Evolutionary conservation across 2,888 invertebrate genomes (phyloP), one percentile per base, ranked within the genome.

Genomic region (Pyralis farinalis): DNA sequence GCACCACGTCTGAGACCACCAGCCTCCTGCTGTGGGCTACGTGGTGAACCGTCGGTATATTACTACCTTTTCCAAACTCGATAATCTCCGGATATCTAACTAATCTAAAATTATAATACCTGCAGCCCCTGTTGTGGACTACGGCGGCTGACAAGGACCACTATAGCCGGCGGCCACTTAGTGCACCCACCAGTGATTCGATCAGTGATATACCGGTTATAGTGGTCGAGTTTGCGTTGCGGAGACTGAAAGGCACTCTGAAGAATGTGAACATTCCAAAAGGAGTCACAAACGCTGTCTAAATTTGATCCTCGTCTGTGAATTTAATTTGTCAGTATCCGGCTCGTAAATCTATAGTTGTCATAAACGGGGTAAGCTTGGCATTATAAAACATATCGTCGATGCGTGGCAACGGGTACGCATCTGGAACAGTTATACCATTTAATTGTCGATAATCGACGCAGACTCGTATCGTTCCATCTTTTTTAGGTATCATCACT

Each of bases 291-390:
- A 66, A 63, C 0, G 50, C 47, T 6, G 64, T 65, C 42, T 63
- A 62, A 3, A 47, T 43, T 29, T 45, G 51, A 42, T 66, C 57
- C 2, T 12, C 33, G 12, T 42, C 44, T 25, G 42, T 27, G 9
- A 55, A 40, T 3, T 20, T 28, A 22, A 74, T 57, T 40, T 75
- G 75, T 51, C 62, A 68, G 44, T 74, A 78, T 0, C 74, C 71
- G 2, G 62, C 39, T 28, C 54, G 54, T n/a, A 79, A 44, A 6
- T 33, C 33, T 16, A 33, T 5, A 1, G 10, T 10, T 7, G 9
- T 33, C 33, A 33, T 33, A 10, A 20, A 33, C 1, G 20, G n/a
- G 9, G 16, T 20, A 6, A 9, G 20, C 21, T 33, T 63, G 1
- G 64, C 54, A 1, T 46, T 48, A 25, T 70, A 64, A 10, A 74